A percentile compares a stretch with the other conserved stretches of the same genome.
These are phyloP conservation scores for Australoheros scitulus DNA, from an alignment of 2,113 vertebrate genomes.

Conservation along the genomic window DNA sequence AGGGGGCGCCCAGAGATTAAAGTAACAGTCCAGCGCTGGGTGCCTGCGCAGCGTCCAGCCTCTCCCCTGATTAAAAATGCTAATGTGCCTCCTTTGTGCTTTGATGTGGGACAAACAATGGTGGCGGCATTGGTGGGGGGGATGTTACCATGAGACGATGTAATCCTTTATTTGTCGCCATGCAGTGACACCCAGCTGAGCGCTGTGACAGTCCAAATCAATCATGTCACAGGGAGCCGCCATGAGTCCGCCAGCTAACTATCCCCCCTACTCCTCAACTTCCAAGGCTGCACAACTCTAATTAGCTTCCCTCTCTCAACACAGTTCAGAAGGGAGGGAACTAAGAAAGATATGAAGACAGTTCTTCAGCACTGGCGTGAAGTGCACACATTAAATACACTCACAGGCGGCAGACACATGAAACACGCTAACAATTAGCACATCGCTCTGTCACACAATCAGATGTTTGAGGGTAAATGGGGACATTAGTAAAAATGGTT, in stretches of 20 bases:
- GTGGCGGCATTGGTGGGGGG: slow-evolving; percentile 55
- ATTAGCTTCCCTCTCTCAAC: slow-evolving; percentile 70
- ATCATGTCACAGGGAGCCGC: slow-evolving; percentile 73
- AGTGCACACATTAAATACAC: slow-evolving; percentile 23
- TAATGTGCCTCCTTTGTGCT: slow-evolving; percentile 86
- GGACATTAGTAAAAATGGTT: slow-evolving; percentile 2
- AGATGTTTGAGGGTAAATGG: slow-evolving; percentile 7
- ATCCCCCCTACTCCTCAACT: slow-evolving; percentile 56
- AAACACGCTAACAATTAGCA: slow-evolving; percentile 12
- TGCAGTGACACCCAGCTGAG: slow-evolving; percentile 74
- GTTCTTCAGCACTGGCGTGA: slow-evolving; percentile 3
- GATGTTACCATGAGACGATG: slow-evolving; percentile 59
- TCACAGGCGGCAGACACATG: slow-evolving; percentile 1
- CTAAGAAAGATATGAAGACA: slow-evolving; percentile 33
- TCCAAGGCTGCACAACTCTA: slow-evolving; percentile 69
- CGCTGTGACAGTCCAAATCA: slow-evolving; percentile 75
- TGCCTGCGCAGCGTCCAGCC: slow-evolving; percentile 75
- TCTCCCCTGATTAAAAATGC: slow-evolving; percentile 93
- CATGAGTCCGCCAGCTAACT: slow-evolving; percentile 64
- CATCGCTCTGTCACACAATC: background rate
- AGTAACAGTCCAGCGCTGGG: slow-evolving; percentile 79
- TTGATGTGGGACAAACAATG: slow-evolving; percentile 91
- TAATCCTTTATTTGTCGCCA: slow-evolving; percentile 74
- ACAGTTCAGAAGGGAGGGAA: slow-evolving; percentile 41
- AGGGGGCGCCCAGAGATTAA: slow-evolving; percentile 70